Percentiles rank a stretch among this genome's conserved stretches.
phyloP scores from a whole-genome alignment of 1,140 invertebrate species.

The Pseudoatta argentina region DNA sequence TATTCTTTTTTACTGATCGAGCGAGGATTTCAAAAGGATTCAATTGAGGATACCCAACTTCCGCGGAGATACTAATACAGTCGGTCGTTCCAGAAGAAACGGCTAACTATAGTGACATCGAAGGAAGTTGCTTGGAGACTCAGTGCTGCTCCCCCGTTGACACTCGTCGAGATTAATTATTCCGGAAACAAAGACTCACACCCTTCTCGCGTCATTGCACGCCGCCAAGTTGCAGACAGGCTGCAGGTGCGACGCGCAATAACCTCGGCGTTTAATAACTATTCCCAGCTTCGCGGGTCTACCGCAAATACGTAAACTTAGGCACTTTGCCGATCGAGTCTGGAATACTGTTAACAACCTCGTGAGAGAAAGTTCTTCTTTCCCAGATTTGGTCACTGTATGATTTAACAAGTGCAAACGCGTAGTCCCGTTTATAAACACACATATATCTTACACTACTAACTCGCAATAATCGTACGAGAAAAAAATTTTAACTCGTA shows the following conservation, averaged over 20 bases:
- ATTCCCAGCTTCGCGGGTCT: slow-evolving; percentile 63
- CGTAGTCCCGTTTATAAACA: background rate
- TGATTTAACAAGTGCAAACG: background rate
- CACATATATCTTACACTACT: no score
- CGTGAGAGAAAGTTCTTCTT: slow-evolving; percentile 22
- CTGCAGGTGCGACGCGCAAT: slow-evolving; percentile 73
- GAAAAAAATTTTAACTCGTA: no score
- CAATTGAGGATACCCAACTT: slow-evolving; percentile 40
- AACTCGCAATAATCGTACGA: background rate
- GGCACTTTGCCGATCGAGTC: slow-evolving; percentile 53
- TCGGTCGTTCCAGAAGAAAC: slow-evolving; percentile 71
- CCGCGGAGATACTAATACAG: slow-evolving; percentile 30
- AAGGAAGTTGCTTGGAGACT: slow-evolving; percentile 62
- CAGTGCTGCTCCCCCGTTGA: slow-evolving; percentile 55
- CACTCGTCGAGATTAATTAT: slow-evolving; percentile 84
- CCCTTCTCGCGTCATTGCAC: slow-evolving; percentile 43
- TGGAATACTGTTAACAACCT: slow-evolving; percentile 33
- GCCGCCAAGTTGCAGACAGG: slow-evolving; percentile 73
- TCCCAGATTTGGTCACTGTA: background rate
- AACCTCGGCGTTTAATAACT: slow-evolving; percentile 82
- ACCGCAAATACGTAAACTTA: slow-evolving; percentile 63
- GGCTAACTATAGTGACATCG: slow-evolving; percentile 72
- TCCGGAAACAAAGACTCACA: slow-evolving; percentile 75
- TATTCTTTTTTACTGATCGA: background rate
- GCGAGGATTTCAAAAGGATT: background rate